These are phyloP conservation scores for Promerops cafer DNA, from an alignment of 2,113 vertebrate species.

Conservation along the genomic window DNA sequence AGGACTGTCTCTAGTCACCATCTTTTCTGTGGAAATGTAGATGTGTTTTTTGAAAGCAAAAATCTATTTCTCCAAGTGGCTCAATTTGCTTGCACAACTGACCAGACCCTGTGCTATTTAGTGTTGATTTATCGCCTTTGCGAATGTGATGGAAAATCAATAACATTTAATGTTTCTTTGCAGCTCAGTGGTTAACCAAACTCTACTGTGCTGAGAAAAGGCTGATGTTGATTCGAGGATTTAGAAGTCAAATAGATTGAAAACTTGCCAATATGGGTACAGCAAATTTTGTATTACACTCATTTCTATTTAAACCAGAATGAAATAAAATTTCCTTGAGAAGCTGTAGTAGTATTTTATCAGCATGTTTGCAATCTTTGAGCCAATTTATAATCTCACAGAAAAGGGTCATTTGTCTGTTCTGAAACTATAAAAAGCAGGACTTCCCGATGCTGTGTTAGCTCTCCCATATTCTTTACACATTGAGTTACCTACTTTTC, in stretches of 20 bases:
- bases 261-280: background rate
- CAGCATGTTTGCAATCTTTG: background rate
- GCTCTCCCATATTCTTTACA: background rate
- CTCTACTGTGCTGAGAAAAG: background rate
- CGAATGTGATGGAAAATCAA: background rate
- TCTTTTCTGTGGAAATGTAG: background rate
- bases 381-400: background rate
- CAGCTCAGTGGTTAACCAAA: background rate
- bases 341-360: background rate
- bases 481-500: background rate
- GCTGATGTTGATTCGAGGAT: background rate
- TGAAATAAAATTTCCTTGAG: background rate
- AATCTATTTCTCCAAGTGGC: background rate
- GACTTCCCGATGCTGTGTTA: background rate
- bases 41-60: background rate
- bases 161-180: background rate
- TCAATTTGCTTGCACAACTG: background rate
- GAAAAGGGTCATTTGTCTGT: background rate
- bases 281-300: background rate
- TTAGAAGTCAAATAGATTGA: background rate
- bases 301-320: background rate
- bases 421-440: background rate
- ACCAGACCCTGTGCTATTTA: background rate
- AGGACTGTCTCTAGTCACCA: background rate
- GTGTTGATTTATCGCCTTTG: background rate